Percentiles rank a stretch among this genome's conserved stretches.
Conservation (phyloP, 2,113 vertebrate species). For the Nothocercus julius region DNA sequence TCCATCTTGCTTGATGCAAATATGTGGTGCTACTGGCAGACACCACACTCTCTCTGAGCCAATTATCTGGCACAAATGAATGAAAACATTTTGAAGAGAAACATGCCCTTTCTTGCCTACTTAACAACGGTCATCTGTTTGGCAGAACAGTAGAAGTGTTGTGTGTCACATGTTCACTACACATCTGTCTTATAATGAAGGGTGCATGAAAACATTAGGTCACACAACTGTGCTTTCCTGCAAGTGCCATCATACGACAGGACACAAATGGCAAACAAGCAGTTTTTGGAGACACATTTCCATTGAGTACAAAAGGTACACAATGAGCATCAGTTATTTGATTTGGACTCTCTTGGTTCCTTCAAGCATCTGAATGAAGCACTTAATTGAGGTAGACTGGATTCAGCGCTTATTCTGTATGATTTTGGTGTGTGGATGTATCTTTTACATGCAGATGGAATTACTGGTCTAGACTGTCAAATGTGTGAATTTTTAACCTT, state of each 20-base stretch:
- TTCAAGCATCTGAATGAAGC: background rate
- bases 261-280: background rate
- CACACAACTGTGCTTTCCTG: background rate
- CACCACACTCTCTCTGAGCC: too few relatives aligned
- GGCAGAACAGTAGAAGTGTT: background rate
- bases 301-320: background rate
- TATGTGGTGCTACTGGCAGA: background rate
- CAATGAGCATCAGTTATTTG: background rate
- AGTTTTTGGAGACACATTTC: background rate
- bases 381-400: background rate
- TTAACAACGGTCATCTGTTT: background rate
- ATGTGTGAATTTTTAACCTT: background rate
- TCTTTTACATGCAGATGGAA: background rate
- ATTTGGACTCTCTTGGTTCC: background rate
- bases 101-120: background rate
- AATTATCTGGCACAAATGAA: too few relatives aligned
- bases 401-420: background rate
- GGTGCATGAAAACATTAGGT: accelerated
- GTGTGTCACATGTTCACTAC: accelerated
- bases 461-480: background rate
- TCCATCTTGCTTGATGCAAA: background rate
- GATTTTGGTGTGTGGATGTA: background rate
- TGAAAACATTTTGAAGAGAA: too few relatives aligned
- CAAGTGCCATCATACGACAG: background rate
- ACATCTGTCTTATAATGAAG: accelerated